A percentile compares a stretch with the other conserved stretches of the same genome.
phyloP scores from a whole-genome alignment of 1,140 invertebrate species.

The Calliphora vicina region DNA sequence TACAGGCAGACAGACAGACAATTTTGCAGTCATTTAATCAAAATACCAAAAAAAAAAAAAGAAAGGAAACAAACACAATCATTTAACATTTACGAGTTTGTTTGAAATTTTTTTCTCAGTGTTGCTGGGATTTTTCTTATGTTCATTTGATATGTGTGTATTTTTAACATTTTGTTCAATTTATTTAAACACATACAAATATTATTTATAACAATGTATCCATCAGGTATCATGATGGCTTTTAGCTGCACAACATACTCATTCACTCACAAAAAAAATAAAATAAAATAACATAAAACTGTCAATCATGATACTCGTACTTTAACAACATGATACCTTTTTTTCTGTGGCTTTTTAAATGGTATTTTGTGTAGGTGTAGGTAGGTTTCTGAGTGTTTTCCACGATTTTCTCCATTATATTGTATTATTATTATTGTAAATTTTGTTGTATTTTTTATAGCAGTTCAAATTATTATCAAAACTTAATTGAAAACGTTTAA shows the following conservation, averaged over 20 bases:
- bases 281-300: background rate
- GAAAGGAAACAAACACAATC: background rate
- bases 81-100: background rate
- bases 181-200: too few species aligned
- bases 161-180: too few species aligned
- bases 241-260: background rate
- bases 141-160: too few species aligned
- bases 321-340: background rate
- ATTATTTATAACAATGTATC: background rate
- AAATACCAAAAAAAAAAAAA: too few species aligned
- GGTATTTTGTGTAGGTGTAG: too few species aligned
- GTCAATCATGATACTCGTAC: constrained; percentile 10
- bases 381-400: too few species aligned
- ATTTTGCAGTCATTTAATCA: background rate
- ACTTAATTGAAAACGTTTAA: constrained; percentile 29
- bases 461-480: background rate
- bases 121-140: background rate
- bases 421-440: background rate
- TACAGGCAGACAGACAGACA: background rate
- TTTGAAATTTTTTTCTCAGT: background rate
- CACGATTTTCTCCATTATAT: background rate
- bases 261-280: background rate
- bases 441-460: too few species aligned
- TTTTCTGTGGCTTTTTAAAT: too few species aligned
- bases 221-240: background rate